Base-by-base conservation (phyloP, 2,113 vertebrate genomes). In the Lophius piscatorius region DNA sequence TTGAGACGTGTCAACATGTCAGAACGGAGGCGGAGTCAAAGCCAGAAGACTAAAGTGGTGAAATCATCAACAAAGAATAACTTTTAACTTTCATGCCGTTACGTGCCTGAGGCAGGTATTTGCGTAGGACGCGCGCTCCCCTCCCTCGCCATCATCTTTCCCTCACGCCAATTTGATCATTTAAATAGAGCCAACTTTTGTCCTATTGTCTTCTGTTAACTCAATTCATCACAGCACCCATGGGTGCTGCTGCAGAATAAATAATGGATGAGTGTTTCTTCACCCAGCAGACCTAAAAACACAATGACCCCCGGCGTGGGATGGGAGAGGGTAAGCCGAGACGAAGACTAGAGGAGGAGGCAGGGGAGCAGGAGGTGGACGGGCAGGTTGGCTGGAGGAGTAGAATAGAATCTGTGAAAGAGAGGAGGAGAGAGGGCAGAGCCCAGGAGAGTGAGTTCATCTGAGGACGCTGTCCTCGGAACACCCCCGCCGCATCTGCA, bases 391-490 rank as follows among this genome's bases (percentile, higher is more conserved):
- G 31, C 49, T 62, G 72, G 55, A 13, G 48, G 76, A 77, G 48
- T 9, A 23, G 31, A 35, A 26, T 55, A 44, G 17, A 21, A 39
- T 42, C 29, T 9, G 22, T 51, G 48, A 69, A 46, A 52, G n/a
- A 70, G 49, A 60, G 56, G 40, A 21, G 33, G 45, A 56, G 11
- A 3, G 55, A 28, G 44, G 61, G 34, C 52, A 39, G 6, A 45
- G 41, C n/a, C n/a, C n/a, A n/a, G n/a, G n/a, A 28, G n/a, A 35
- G 10, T 1, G 33, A 77, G 88, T 87, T 90, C 83, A 78, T 5
- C 50, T 16, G 39, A 81, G 89, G 87, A 87, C 81, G 35, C 60
- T 59, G 75, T 73, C 76, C 84, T 81, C 24, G 73, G 17, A 65
- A 58, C 51, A 76, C 76, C 70, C 52, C 56, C 6, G 0, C 17